Conservation (phyloP, 2,888 invertebrate genomes). For the Trachelus stipa region DNA sequence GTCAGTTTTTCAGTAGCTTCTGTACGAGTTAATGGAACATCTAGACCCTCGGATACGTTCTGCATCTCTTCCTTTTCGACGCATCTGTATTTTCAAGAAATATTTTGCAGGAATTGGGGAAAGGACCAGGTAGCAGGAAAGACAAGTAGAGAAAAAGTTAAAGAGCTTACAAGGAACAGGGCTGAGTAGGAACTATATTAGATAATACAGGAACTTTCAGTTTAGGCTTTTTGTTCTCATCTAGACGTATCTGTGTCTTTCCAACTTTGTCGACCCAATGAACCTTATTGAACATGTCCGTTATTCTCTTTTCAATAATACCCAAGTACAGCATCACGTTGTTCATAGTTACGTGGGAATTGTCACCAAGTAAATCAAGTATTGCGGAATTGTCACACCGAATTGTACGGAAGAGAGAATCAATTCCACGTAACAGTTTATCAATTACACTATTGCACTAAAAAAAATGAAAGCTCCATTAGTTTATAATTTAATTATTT, state of each 20-base stretch:
- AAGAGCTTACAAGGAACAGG: slow-evolving; percentile 68
- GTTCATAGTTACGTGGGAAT: slow-evolving; percentile 77
- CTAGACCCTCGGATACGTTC: slow-evolving; percentile 66
- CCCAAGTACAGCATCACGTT: slow-evolving; percentile 87
- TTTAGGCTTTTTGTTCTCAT: slow-evolving; percentile 58
- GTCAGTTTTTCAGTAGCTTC: slow-evolving; percentile 60
- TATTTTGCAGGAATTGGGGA: not conserved
- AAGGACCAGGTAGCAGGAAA: slow-evolving; percentile 67
- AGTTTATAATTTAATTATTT: slow-evolving; percentile 12
- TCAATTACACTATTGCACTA: slow-evolving; percentile 59
- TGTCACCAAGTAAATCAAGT: slow-evolving; percentile 77
- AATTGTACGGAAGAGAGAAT: slow-evolving; percentile 71
- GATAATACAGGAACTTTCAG: slow-evolving; percentile 58
- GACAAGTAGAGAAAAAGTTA: slow-evolving; percentile 42
- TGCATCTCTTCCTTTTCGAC: slow-evolving; percentile 69
- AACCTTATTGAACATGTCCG: slow-evolving; percentile 74
- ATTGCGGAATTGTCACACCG: slow-evolving; percentile 81
- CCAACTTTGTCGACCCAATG: slow-evolving; percentile 62
- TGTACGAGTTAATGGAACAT: slow-evolving; percentile 60
- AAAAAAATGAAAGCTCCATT: slow-evolving; percentile 27
- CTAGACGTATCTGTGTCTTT: slow-evolving; percentile 52
- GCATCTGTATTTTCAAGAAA: slow-evolving; percentile 58
- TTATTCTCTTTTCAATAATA: slow-evolving; percentile 81
- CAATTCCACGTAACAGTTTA: slow-evolving; percentile 67
- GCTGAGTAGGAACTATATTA: slow-evolving; percentile 66